A percentile compares a stretch with the other conserved stretches of the same genome.
These are phyloP conservation scores for Spheniscus humboldti DNA, from an alignment of 2,797 vertebrate genomes.

Conservation along the genomic window DNA sequence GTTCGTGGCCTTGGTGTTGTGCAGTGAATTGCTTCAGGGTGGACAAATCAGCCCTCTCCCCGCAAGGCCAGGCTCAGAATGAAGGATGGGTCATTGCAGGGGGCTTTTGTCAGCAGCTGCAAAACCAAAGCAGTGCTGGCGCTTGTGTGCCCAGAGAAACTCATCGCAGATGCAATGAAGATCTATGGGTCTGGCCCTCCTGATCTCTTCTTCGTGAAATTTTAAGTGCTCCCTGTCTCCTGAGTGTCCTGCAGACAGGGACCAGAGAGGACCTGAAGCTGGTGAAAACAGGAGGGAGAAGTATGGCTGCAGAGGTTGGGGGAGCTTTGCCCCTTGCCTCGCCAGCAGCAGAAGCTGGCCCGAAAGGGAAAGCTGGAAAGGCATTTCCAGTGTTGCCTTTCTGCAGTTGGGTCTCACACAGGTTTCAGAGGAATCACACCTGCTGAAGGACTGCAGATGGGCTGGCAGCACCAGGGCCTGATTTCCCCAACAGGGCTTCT, in stretches of 20 bases:
- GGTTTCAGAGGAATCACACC: background rate
- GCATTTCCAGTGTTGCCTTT: background rate
- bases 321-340: background rate
- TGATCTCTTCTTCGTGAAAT: background rate
- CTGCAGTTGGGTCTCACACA: background rate
- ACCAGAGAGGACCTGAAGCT: background rate
- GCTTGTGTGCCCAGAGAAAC: background rate
- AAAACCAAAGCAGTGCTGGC: fast-evolving
- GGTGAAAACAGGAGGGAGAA: background rate
- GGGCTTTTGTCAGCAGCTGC: background rate
- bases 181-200: background rate
- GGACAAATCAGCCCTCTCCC: background rate
- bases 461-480: background rate
- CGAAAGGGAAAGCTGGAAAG: background rate
- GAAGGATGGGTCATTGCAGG: background rate
- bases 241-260: background rate
- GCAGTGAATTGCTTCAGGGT: background rate
- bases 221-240: background rate
- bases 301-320: background rate
- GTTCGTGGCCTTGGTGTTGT: background rate
- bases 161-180: background rate
- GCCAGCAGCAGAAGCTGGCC: background rate
- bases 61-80: background rate
- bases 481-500: background rate
- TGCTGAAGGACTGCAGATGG: background rate